Evolutionary conservation across 2,797 vertebrate species (phyloP).

Genomic region (Anguilla obscura): DNA sequence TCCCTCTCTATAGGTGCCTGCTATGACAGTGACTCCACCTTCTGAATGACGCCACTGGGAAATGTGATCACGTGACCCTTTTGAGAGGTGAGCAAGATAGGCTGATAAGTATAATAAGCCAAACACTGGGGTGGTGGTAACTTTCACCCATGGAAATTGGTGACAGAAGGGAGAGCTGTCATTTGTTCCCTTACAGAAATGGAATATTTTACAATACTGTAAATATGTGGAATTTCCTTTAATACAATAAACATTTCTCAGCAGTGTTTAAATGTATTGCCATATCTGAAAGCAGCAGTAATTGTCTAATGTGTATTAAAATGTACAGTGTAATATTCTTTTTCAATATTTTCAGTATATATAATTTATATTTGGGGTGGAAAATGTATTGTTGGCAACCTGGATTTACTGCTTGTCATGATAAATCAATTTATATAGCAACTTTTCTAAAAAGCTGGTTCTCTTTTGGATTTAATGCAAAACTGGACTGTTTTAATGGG

Average conservation of each 20-base stretch:
- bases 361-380: not conserved
- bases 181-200: not conserved
- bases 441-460: not conserved
- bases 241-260: not conserved
- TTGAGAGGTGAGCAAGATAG: slow-evolving; percentile 61
- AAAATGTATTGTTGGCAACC: too few relatives aligned
- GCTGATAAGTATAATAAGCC: not conserved
- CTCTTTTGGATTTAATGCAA: not conserved
- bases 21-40: slow-evolving; percentile 51
- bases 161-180: not conserved
- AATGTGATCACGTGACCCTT: slow-evolving; percentile 55
- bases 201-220: not conserved
- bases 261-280: not conserved
- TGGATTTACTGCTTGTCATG: not conserved
- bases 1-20: slow-evolving; percentile 47
- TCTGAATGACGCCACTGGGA: slow-evolving; percentile 61
- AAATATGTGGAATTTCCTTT: not conserved
- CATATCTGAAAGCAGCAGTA: not conserved
- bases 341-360: not conserved
- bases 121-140: not conserved
- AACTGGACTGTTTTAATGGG: not conserved
- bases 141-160: not conserved
- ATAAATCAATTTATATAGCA: not conserved
- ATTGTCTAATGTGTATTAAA: not conserved
- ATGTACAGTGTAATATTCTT: not conserved